These are phyloP conservation scores for Charanyca ferruginea DNA, from an alignment of 2,888 invertebrate genomes.

Conservation along the genomic window DNA sequence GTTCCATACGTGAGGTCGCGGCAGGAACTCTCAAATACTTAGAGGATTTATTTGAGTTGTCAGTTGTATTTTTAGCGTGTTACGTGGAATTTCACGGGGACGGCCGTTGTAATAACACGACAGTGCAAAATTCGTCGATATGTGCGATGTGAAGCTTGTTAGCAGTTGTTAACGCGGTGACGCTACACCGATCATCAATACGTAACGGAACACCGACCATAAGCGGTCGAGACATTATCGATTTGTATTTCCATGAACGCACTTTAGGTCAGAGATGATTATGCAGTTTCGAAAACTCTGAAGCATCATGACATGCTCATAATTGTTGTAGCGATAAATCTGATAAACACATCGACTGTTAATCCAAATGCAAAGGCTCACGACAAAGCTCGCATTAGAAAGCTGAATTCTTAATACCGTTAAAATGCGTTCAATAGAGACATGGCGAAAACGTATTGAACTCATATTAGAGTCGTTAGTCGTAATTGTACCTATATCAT, in stretches of 20 bases:
- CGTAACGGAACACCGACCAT: constrained; percentile 69
- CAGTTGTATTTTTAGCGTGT: constrained; percentile 58
- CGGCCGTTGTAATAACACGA: constrained; percentile 66
- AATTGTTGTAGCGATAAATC: constrained; percentile 82
- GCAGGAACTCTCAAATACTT: constrained; percentile 65
- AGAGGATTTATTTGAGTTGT: constrained; percentile 55
- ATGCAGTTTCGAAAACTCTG: constrained; percentile 72
- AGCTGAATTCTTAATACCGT: constrained; percentile 80
- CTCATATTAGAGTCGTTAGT: constrained; percentile 80
- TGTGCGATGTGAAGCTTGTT: constrained; percentile 72
- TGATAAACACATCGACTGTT: constrained; percentile 76
- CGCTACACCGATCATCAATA: constrained; percentile 69
- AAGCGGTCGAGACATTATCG: constrained; percentile 69
- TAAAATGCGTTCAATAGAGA: constrained; percentile 79
- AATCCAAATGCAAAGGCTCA: constrained; percentile 72
- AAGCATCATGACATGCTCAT: constrained; percentile 77
- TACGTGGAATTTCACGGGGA: constrained; percentile 62
- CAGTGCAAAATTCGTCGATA: constrained; percentile 66
- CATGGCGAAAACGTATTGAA: constrained; percentile 78
- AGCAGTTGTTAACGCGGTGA: constrained; percentile 75
- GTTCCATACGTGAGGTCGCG: constrained; percentile 70
- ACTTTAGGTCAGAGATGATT: constrained; percentile 72
- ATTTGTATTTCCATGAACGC: constrained; percentile 70
- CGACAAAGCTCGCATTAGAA: constrained; percentile 85
- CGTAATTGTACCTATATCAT: constrained; percentile 85